Base-by-base conservation (phyloP, 2,113 vertebrate genomes). In the Oostethus manadensis region DNA sequence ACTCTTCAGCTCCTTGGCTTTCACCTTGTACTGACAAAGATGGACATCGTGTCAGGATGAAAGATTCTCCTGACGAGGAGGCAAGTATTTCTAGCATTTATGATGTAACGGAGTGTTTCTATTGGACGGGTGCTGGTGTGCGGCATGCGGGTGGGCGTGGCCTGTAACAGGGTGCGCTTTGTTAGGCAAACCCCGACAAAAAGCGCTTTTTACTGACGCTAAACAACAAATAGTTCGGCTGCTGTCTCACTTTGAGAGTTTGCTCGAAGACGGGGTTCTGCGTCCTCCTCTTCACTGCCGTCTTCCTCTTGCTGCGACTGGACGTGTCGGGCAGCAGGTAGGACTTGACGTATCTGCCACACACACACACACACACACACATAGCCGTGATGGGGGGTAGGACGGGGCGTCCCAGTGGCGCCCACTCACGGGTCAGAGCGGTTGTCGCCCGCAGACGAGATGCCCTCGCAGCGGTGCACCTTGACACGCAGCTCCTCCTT, bases 261-360 rank as follows among this genome's bases (percentile, higher is more conserved):
- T 99, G 95, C 2, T 98, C 93, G 71, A 92, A 99, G 72, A 97
- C 60, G 0, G 96, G 96, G 64, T 94, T 94, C 62, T 94, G 78
- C 16, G 92, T 96, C 84, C 93, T 93, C 79, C 93, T 97, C 81
- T 89, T 92, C 80, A 97, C 92, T 0, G 86, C 70, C 0, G 96
- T 98, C 83, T 99, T 99, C 77, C 93, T 92, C 73, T 99, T 98
- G 82, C 94, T 94, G 67, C 90, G 92, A 70, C 79, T 87, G 2
- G 94, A 92, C 75, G 94, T 95, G 73, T 98, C 96, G 0, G 96
- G 96, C 62, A 98, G 88, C 21, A 99, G 93, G 84, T 99, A 98
- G 6, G 89, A 87, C 84, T 99, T 98, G 48, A 99, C 93, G 51
- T 99, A 99, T 76, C 96, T 97, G 85, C 43, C 40, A 68, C 38